Conservation (phyloP, 2,888 invertebrate species). For the Parthenolecanium corni region DNA sequence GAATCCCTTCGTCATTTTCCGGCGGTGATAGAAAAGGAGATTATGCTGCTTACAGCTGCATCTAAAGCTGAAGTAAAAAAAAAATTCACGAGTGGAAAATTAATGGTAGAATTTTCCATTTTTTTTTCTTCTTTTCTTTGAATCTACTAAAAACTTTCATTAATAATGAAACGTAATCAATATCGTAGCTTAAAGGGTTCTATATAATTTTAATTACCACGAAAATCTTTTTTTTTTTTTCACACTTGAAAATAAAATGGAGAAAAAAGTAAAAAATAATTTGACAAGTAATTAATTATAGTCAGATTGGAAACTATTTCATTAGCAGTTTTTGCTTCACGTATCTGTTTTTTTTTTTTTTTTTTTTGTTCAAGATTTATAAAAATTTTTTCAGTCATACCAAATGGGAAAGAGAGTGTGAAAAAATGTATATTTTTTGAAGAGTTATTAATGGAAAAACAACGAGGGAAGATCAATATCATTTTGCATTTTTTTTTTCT, state of each 20-base stretch:
- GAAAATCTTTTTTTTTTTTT: not conserved
- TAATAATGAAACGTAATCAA: constrained; percentile 23
- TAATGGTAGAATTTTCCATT: constrained; percentile 23
- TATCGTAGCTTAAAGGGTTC: not conserved
- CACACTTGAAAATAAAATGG: not conserved
- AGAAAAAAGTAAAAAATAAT: no score
- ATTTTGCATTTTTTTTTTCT: not conserved
- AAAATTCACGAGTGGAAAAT: constrained; percentile 2
- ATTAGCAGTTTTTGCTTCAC: not conserved
- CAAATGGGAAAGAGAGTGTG: not conserved
- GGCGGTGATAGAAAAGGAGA: no score
- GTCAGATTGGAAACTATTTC: not conserved
- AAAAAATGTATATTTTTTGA: not conserved
- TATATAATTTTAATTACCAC: not conserved
- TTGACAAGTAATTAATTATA: no score
- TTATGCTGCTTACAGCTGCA: no score
- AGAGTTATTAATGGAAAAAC: not conserved
- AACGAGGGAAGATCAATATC: not conserved
- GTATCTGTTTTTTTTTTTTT: not conserved
- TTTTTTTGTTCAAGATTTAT: not conserved
- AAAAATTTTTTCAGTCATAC: not conserved
- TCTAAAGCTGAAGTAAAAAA: no score
- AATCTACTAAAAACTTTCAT: constrained; percentile 24
- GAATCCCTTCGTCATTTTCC: no score
- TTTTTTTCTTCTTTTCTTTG: no score